Conservation (phyloP, 2,888 invertebrate genomes). For the Biston stratarius region DNA sequence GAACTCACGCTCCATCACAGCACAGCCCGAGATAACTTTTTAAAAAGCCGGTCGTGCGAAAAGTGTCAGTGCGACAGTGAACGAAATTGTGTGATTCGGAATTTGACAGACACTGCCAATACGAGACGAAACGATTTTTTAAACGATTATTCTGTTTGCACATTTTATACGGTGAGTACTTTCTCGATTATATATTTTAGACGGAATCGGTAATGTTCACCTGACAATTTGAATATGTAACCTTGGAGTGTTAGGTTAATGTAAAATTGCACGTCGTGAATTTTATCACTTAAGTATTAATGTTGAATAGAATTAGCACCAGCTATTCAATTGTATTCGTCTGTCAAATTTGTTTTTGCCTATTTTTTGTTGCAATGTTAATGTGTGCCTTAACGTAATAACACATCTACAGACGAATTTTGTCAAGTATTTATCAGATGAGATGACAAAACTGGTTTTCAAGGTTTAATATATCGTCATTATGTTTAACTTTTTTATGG, state of each 20-base stretch:
- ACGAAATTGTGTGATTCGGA: slow-evolving; percentile 70
- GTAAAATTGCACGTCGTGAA: slow-evolving; percentile 17
- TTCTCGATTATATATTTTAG: slow-evolving; percentile 26
- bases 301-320: slow-evolving; percentile 20
- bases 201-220: slow-evolving; percentile 13
- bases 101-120: slow-evolving; percentile 66
- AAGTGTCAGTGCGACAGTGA: slow-evolving; percentile 81
- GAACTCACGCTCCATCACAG: slow-evolving; percentile 53
- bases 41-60: slow-evolving; percentile 71
- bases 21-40: slow-evolving; percentile 67
- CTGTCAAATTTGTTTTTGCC: slow-evolving; percentile 27
- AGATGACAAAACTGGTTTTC: slow-evolving; percentile 53
- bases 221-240: slow-evolving; percentile 10
- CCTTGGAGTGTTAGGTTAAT: slow-evolving; percentile 18
- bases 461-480: slow-evolving; percentile 50
- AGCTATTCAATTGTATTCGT: slow-evolving; percentile 6
- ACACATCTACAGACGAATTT: slow-evolving; percentile 41
- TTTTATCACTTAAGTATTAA: slow-evolving; percentile 16
- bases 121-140: slow-evolving; percentile 63
- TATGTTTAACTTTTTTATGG: slow-evolving; percentile 48
- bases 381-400: slow-evolving; percentile 41
- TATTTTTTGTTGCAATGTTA: slow-evolving; percentile 29
- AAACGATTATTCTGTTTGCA: slow-evolving; percentile 60
- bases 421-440: slow-evolving; percentile 41
- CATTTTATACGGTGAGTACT: slow-evolving; percentile 67